phyloP scores from a whole-genome alignment of 2,797 vertebrate species.

The Euphonia xanthogaster region DNA sequence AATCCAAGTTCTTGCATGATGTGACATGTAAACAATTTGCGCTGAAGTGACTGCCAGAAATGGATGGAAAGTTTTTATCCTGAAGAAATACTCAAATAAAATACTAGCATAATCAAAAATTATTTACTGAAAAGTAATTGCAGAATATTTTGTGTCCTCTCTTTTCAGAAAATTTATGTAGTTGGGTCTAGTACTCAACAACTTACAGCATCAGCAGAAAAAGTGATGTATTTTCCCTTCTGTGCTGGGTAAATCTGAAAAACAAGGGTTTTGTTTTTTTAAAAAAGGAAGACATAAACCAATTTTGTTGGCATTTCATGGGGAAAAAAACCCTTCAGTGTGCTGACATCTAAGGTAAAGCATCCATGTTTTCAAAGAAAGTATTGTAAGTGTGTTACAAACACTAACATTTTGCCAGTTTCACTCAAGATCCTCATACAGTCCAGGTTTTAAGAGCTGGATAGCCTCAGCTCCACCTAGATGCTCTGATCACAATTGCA shows the following conservation, averaged over 20 bases:
- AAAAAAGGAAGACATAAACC: not conserved
- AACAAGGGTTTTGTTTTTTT: accelerated
- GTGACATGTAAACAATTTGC: conserved; percentile 54
- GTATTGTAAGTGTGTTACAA: not conserved
- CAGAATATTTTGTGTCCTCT: not conserved
- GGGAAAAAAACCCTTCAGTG: not conserved
- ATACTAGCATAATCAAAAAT: not conserved
- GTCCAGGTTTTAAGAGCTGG: not conserved
- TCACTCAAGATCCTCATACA: not conserved
- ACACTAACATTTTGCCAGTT: not conserved
- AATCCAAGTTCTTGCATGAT: conserved; percentile 59
- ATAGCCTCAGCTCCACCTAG: not conserved
- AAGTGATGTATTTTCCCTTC: not conserved
- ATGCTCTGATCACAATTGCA: not conserved
- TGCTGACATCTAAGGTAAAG: conserved; percentile 10
- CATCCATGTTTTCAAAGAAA: not conserved
- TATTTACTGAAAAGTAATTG: not conserved
- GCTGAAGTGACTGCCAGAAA: conserved; percentile 49
- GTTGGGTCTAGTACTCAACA: not conserved
- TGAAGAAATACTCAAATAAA: conserved; percentile 29
- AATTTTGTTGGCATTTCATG: not conserved
- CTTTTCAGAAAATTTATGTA: not conserved
- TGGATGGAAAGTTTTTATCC: conserved; percentile 45
- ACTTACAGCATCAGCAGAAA: not conserved
- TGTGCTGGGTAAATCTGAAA: not conserved